Base-by-base conservation (phyloP, 2,888 invertebrate genomes). In the Falcaria lacertinaria region DNA sequence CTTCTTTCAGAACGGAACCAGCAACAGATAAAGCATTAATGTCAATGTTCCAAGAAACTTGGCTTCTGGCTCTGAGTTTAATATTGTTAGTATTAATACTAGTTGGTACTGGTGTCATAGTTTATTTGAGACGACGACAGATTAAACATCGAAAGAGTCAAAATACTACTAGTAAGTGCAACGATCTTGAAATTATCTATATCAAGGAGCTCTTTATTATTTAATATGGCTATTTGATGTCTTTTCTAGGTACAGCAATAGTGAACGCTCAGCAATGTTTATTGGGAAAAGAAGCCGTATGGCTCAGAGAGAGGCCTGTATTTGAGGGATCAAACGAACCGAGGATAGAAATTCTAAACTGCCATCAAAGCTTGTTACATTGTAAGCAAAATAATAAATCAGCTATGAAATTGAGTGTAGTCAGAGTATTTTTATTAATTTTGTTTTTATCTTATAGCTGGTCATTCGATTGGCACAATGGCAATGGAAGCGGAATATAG, bases 11-110 rank as follows among this genome's bases (percentile, higher is more conserved):
- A 68, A 89, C 88, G 49, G 88, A 89, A 64, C 88, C 88, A 48
- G 83, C 88, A 36, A 83, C 81, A 58, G 87, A 88, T 67, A 88
- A 88, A 64, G 84, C 85, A 55, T 79, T 84, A 68, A 72, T 84
- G 61, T 77, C 85, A 60, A 79, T 89, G 67, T 87, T 88, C 72
- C 88, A 84, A 74, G 87, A 88, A 80, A 87, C 88, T 56, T 89
- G 88, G 88, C 73, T 89, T 44, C 64, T 89, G 60, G 82, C 78
- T 43, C 64, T 88, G 53, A 76, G 84, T 66, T 70, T 84, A 53
- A 78, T 73, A 67, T 74, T 88, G 72, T 74, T 88, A 65, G 74
- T 76, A 37, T 68, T 88, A 53, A 71, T 89, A 48, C 57, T 88
- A 59, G 71, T 76, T 50, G 80, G 84, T 43, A 72, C 80, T 41